Conservation (phyloP, 2,113 vertebrate genomes). For the Bufo bufo region DNA sequence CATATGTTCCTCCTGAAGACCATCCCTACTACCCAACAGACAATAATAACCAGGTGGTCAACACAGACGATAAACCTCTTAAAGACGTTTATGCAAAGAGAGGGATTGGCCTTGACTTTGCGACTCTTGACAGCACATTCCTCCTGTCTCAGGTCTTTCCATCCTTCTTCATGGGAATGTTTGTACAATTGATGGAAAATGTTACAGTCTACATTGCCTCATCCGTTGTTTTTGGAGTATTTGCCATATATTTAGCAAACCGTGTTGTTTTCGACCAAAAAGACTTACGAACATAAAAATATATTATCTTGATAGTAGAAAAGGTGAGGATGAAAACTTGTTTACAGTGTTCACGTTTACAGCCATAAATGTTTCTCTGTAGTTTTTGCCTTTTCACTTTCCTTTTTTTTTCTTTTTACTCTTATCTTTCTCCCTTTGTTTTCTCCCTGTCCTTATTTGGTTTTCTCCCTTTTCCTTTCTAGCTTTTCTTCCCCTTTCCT, state of each 20-base stretch:
- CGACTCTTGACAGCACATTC: constrained; percentile 86
- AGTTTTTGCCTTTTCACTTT: background rate
- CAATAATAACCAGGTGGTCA: constrained; percentile 61
- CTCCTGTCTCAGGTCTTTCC: constrained; percentile 86
- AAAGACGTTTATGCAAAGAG: constrained; percentile 62
- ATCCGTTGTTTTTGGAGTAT: constrained; percentile 72
- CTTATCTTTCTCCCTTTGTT: background rate
- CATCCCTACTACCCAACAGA: constrained; percentile 15
- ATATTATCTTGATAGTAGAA: background rate
- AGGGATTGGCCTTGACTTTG: constrained; percentile 85
- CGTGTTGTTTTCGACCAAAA: constrained; percentile 79
- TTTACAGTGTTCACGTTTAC: constrained; percentile 53
- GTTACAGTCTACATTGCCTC: constrained; percentile 84
- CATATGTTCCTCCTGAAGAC: constrained; percentile 58
- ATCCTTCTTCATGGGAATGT: constrained; percentile 80
- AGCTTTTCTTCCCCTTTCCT: background rate
- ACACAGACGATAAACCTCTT: constrained; percentile 61
- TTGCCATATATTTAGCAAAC: constrained; percentile 82
- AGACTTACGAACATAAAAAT: constrained; percentile 68
- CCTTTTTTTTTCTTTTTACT: background rate
- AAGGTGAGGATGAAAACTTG: background rate
- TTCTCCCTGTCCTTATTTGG: too few relatives aligned
- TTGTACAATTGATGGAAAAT: constrained; percentile 81
- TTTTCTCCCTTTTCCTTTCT: background rate
- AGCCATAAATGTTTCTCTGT: background rate